Conservation (phyloP, 2,797 vertebrate species). For the Oreochromis mossambicus region DNA sequence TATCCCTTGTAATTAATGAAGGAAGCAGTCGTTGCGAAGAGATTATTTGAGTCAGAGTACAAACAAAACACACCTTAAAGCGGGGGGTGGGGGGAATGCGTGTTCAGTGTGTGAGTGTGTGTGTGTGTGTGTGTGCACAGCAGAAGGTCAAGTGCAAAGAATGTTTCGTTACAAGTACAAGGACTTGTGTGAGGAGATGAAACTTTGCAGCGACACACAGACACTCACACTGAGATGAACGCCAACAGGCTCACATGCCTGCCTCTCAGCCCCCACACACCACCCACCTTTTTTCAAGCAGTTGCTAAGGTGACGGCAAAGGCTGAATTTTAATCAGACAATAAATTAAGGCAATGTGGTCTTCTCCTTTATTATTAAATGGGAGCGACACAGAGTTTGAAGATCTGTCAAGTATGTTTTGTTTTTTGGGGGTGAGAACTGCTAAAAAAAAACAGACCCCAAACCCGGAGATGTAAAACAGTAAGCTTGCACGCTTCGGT, state of each 20-base stretch:
- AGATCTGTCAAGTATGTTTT: constrained; percentile 37
- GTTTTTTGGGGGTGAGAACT: neutral
- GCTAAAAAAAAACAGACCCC: neutral
- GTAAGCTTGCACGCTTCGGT: neutral
- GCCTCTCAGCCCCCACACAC: constrained; percentile 76
- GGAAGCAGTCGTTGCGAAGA: neutral
- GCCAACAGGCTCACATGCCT: constrained; percentile 63
- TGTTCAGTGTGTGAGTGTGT: neutral
- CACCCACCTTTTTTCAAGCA: constrained; percentile 76
- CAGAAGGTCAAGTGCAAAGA: constrained; percentile 53
- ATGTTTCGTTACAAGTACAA: constrained; percentile 47
- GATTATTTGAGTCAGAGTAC: neutral
- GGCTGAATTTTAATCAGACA: constrained; percentile 81
- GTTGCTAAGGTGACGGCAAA: constrained; percentile 83
- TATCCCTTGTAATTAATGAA: neutral
- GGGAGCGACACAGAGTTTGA: constrained; percentile 8
- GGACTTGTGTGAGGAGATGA: constrained; percentile 47
- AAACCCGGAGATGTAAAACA: neutral
- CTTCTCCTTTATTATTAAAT: constrained; percentile 63
- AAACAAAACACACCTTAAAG: neutral
- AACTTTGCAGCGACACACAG: constrained; percentile 51
- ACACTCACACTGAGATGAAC: constrained; percentile 49
- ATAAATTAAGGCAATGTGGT: constrained; percentile 74
- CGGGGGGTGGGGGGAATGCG: neutral
- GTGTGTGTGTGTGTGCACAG: neutral